These are phyloP conservation scores for Perognathus longimembris DNA, from an alignment of 2,113 vertebrate genomes.

Conservation along the genomic window DNA sequence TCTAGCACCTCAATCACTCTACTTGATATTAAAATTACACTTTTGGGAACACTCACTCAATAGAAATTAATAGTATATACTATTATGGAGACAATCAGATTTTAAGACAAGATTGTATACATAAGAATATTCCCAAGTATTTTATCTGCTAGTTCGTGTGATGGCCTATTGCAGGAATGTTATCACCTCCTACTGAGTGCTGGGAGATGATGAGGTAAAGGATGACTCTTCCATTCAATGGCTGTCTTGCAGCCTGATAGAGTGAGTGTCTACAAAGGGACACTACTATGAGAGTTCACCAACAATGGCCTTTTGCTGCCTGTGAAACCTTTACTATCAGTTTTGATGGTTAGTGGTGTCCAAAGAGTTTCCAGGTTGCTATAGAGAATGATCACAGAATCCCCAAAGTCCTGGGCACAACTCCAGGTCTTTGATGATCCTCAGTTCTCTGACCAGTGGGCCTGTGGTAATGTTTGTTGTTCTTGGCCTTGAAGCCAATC, in stretches of 20 bases:
- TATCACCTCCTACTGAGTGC: neutral
- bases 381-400: conserved; percentile 52
- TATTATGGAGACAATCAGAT: neutral
- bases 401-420: conserved; percentile 43
- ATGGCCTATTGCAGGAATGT: neutral
- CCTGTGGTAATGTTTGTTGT: conserved; percentile 75
- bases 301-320: neutral
- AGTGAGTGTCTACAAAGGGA: neutral
- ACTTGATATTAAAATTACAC: neutral
- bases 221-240: neutral
- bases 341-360: conserved; percentile 41
- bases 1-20: neutral
- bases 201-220: neutral
- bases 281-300: neutral
- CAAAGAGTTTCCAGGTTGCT: conserved; percentile 47
- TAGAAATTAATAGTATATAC: neutral
- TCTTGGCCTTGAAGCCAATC: conserved; percentile 74
- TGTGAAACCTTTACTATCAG: neutral
- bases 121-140: conserved; percentile 18
- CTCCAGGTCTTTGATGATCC: conserved; percentile 72
- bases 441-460: conserved; percentile 57
- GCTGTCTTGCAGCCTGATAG: neutral
- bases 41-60: conserved; percentile 26
- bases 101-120: neutral
- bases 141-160: neutral